These are phyloP conservation scores for Coracopsis vasa DNA, from an alignment of 2,113 vertebrate genomes.

Conservation along the genomic window DNA sequence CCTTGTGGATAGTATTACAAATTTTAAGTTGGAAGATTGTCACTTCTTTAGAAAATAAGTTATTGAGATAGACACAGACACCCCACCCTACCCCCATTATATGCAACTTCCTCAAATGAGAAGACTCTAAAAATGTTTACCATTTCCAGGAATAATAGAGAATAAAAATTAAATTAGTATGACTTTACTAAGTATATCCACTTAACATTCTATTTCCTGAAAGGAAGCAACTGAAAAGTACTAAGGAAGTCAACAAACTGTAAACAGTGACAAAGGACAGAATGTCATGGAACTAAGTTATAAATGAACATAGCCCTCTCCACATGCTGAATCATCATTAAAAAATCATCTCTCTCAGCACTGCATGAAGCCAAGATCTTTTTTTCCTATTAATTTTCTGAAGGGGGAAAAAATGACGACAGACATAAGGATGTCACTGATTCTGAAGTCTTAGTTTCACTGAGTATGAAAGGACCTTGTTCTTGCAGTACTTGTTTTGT, in stretches of 20 bases:
- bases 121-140: background rate
- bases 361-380: background rate
- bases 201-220: background rate
- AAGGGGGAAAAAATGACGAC: background rate
- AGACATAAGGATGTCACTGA: background rate
- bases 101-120: background rate
- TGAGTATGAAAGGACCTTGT: background rate
- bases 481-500: background rate
- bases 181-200: background rate
- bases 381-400: background rate
- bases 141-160: background rate
- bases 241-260: conserved; percentile 47
- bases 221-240: background rate
- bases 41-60: background rate
- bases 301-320: background rate
- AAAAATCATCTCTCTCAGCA: background rate
- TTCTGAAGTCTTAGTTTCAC: background rate
- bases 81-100: background rate
- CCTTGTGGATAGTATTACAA: background rate
- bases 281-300: background rate
- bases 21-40: background rate
- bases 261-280: conserved; percentile 37
- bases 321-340: background rate
- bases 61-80: background rate
- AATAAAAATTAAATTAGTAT: background rate